A percentile compares a stretch with the other conserved stretches of the same genome.
Evolutionary conservation across 2,113 vertebrate species (phyloP).

Genomic region (Nothobranchius furzeri): DNA sequence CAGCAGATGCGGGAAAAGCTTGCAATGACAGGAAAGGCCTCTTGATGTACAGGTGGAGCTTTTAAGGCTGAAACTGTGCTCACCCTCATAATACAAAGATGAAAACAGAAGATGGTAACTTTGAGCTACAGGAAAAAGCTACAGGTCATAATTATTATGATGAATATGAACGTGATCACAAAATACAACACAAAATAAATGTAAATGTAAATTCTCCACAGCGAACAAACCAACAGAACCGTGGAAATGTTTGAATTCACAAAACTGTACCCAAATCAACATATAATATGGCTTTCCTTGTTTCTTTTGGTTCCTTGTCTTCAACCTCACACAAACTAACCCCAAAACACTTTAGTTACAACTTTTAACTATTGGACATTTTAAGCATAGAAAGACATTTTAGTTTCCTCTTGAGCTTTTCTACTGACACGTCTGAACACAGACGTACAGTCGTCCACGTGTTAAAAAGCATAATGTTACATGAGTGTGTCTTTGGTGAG

Average conservation of each 20-base stretch:
- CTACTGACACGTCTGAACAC: constrained; percentile 1
- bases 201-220: neutral
- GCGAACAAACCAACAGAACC: neutral
- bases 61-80: constrained; percentile 75
- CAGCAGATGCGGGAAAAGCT: constrained; percentile 55
- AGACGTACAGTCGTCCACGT: constrained; percentile 58
- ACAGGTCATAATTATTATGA: too few species aligned
- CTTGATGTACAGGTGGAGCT: constrained; percentile 59
- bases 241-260: too few species aligned
- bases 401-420: constrained; percentile 20
- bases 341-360: constrained; percentile 8
- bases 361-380: constrained; percentile 18
- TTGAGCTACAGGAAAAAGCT: too few species aligned
- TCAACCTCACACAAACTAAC: constrained; percentile 6
- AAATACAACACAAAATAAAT: neutral
- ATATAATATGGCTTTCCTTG: constrained; percentile 73
- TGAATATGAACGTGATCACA: constrained; percentile 2
- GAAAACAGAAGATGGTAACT: constrained; percentile 13
- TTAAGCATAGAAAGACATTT: constrained; percentile 22
- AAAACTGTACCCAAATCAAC: neutral
- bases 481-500: constrained; percentile 70
- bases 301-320: constrained; percentile 68
- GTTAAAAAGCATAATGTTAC: constrained; percentile 17
- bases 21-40: constrained; percentile 69
- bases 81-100: constrained; percentile 18